Evolutionary conservation across 2,888 invertebrate genomes (phyloP), one percentile per base, ranked within the genome.

Genomic region (Agrochola lychnidis): DNA sequence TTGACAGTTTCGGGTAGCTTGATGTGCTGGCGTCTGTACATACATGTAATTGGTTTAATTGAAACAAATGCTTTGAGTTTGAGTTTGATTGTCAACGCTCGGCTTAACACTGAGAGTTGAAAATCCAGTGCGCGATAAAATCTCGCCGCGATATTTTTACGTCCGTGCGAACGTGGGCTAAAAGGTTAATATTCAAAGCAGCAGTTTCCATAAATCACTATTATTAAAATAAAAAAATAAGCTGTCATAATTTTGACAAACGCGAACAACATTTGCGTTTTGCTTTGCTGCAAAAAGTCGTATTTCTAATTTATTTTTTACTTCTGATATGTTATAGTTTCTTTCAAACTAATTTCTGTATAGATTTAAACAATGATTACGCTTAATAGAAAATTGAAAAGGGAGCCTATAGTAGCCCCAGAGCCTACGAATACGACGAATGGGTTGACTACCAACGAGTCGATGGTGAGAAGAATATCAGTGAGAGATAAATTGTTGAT

Each of bases 401-500:
- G 97, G 89, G 97, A 98, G 84, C 94, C 96, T 88, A 95, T 96
- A 83, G 78, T 61, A 83, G 70, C 78, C 19, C 61, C 81, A 36
- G 96, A 95, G 86, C 90, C 92, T 56, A 90, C 73, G 25, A 78
- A 90, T 61, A 90, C 90, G 61, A 95, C 90, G 62, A 96, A 95
- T 89, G 95, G 96, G 45, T 91, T 97, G 82, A 91, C 92, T 70
- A 90, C 88, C 63, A 90, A 89, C 74, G 96, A 96, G 80, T 87
- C 94, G 76, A 89, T 91, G 88, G 90, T 91, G 87, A 97, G 97
- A 94, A 96, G 98, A 91, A 98, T 98, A 86, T 98, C 98, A 51
- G 97, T 98, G 78, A 97, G 98, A 89, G 98, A 98, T 91, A 98
- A 98, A 94, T 96, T 98, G 72, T 94, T 98, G 76, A 97, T 98